These are phyloP conservation scores for Dipodomys ordii DNA, from an alignment of 2,113 vertebrate species.

Conservation along the genomic window DNA sequence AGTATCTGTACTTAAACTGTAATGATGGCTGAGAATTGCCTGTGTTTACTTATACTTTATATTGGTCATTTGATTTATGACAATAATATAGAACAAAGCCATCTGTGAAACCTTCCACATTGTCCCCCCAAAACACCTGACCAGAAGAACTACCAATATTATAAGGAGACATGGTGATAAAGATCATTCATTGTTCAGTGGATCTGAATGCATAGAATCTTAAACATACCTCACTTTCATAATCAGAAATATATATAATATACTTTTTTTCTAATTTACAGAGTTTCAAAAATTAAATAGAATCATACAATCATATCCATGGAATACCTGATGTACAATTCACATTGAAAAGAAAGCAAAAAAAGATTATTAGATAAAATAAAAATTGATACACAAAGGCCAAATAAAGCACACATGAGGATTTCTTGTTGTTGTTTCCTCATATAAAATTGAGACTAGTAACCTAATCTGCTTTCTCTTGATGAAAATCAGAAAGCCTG, in stretches of 20 bases:
- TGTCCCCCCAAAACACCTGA: background rate
- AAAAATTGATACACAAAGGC: background rate
- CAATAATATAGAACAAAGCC: background rate
- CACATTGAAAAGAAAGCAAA: background rate
- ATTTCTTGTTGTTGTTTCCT: too few species aligned
- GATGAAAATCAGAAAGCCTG: background rate
- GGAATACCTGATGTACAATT: background rate
- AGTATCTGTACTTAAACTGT: slow-evolving; percentile 34
- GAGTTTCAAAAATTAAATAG: background rate
- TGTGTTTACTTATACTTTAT: background rate
- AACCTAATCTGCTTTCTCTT: slow-evolving; percentile 3
- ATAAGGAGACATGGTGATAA: background rate
- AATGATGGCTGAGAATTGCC: slow-evolving; percentile 11
- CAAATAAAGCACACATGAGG: too few species aligned
- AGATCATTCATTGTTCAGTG: background rate
- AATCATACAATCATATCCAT: background rate
- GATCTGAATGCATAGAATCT: too few species aligned
- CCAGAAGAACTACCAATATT: background rate
- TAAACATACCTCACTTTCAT: background rate
- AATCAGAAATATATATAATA: background rate
- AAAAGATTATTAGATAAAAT: background rate
- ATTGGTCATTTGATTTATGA: background rate
- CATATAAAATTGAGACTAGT: background rate
- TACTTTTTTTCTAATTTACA: slow-evolving; percentile 4
- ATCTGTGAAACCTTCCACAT: background rate